Conservation (phyloP, 2,797 vertebrate genomes). For the Anabacerthia variegaticeps region DNA sequence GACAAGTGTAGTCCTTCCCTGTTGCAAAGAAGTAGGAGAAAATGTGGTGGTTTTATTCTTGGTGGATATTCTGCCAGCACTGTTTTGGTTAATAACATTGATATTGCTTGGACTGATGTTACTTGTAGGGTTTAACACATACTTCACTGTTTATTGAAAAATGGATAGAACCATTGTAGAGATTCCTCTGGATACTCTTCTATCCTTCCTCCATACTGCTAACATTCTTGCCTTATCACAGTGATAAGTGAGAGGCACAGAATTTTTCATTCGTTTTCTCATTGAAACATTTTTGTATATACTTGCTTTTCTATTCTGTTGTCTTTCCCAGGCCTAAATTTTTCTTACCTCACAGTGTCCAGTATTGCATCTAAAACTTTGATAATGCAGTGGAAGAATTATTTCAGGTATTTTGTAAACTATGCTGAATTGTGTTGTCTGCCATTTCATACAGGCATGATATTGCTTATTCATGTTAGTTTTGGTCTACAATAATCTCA, state of each 20-base stretch:
- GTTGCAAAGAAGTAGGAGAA: not conserved
- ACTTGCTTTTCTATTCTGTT: not conserved
- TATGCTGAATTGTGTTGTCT: not conserved
- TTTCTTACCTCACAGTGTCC: not conserved
- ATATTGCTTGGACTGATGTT: not conserved
- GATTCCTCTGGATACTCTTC: not conserved
- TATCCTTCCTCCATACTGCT: not conserved
- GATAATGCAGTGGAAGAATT: not conserved
- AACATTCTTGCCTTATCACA: not conserved
- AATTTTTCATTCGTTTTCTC: not conserved
- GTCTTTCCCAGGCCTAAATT: not conserved
- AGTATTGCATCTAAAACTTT: not conserved
- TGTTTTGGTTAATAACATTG: not conserved
- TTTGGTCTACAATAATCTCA: not conserved
- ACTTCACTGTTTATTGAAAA: not conserved
- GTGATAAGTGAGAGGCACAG: not conserved
- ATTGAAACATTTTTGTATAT: not conserved
- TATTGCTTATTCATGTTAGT: not conserved
- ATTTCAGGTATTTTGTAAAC: not conserved
- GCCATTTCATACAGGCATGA: not conserved
- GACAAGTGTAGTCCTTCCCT: not conserved
- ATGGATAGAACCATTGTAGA: not conserved
- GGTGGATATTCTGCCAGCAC: not conserved
- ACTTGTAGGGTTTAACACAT: not conserved
- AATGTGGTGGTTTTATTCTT: not conserved